A percentile compares a stretch with the other conserved stretches of the same genome.
Evolutionary conservation across 2,888 invertebrate species (phyloP).

Genomic region (Cosmia pyralina): DNA sequence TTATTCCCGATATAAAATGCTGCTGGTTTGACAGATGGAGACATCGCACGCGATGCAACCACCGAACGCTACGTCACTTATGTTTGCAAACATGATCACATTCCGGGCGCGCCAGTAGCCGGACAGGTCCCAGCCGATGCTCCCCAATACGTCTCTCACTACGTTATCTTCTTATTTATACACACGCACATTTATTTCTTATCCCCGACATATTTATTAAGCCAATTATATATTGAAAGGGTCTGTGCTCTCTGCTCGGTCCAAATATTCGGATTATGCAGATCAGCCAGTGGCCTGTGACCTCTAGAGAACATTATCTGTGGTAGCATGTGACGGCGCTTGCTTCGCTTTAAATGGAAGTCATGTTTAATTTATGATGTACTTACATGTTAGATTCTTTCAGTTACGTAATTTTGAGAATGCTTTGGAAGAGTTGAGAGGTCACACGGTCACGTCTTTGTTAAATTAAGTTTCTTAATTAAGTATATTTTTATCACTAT

Average conservation of each 20-base stretch:
- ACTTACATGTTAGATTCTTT: slow-evolving; percentile 30
- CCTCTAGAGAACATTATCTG: slow-evolving; percentile 39
- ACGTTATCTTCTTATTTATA: slow-evolving; percentile 53
- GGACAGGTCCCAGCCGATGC: slow-evolving; percentile 22
- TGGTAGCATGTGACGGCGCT: slow-evolving; percentile 15
- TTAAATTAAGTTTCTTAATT: slow-evolving; percentile 25
- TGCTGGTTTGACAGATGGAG: slow-evolving; percentile 9
- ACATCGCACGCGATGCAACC: slow-evolving; percentile 28
- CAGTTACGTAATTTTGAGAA: slow-evolving; percentile 26
- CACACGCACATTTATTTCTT: slow-evolving; percentile 45
- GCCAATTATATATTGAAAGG: slow-evolving; percentile 56
- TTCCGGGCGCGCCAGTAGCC: slow-evolving; percentile 22
- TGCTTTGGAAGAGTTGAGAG: slow-evolving; percentile 21
- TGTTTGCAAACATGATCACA: slow-evolving; percentile 38
- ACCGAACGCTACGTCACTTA: slow-evolving; percentile 17
- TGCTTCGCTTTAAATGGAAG: slow-evolving; percentile 29
- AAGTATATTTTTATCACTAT: not conserved
- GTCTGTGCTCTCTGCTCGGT: slow-evolving; percentile 27
- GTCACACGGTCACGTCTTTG: slow-evolving; percentile 26
- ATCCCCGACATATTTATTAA: slow-evolving; percentile 61
- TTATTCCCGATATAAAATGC: slow-evolving; percentile 15
- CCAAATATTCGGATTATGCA: slow-evolving; percentile 66
- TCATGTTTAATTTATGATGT: slow-evolving; percentile 40
- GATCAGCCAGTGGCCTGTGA: slow-evolving; percentile 64
- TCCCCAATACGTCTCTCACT: slow-evolving; percentile 22